Evolutionary conservation across 2,797 vertebrate species (phyloP).

Genomic region (Remorina albescens): DNA sequence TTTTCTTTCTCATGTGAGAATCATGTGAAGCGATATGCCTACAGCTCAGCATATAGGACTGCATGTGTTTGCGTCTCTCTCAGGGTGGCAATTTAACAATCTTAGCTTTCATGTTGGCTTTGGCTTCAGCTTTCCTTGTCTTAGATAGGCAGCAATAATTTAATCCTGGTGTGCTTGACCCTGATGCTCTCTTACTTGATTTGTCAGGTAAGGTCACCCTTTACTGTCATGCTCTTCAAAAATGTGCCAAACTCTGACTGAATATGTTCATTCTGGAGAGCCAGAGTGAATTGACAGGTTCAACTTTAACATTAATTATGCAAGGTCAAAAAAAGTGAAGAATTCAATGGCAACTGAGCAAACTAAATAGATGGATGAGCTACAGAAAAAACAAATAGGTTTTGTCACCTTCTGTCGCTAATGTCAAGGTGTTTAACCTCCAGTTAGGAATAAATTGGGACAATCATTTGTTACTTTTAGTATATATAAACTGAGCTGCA

Average conservation of each 20-base stretch:
- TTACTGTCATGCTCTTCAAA: not conserved
- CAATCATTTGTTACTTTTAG: not conserved
- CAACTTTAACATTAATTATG: not conserved
- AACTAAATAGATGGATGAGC: not conserved
- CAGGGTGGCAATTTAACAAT: conserved; percentile 27
- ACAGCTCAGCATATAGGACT: conserved; percentile 30
- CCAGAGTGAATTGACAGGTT: not conserved
- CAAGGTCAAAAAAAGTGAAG: not conserved
- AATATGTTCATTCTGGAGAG: not conserved
- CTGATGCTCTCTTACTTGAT: not conserved
- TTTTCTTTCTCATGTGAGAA: conserved; percentile 26
- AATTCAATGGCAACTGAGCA: not conserved
- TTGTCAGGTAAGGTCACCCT: conserved; percentile 2
- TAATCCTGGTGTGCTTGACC: conserved; percentile 6
- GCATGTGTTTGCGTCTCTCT: conserved; percentile 7
- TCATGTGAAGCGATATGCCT: conserved; percentile 31
- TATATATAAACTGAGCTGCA: not conserved
- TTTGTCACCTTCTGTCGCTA: too few relatives aligned
- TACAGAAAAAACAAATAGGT: not conserved
- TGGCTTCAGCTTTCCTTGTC: too few relatives aligned
- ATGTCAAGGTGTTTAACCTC: too few relatives aligned
- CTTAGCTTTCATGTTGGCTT: conserved; percentile 45
- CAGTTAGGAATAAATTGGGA: not conserved
- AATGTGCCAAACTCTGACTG: not conserved
- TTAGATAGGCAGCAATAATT: conserved; percentile 10